Evolutionary conservation across 1,140 invertebrate species (phyloP).

Genomic region (Drosophila prosaltans): DNA sequence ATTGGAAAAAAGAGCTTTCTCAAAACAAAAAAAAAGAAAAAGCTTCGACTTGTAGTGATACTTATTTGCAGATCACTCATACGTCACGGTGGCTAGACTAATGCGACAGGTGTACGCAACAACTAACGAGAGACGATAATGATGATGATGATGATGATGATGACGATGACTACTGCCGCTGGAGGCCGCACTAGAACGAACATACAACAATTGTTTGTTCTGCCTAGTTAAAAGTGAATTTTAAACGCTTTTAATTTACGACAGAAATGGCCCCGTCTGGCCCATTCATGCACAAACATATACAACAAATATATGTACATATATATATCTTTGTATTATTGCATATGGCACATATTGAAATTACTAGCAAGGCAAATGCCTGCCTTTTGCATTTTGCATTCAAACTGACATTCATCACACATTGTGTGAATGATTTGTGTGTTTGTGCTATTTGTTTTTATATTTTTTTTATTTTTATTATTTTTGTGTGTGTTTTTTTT

Average conservation of each 20-base stretch:
- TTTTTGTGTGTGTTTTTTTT: background rate
- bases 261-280: conserved; percentile 53
- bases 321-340: too few species aligned
- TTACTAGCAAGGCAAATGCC: too few species aligned
- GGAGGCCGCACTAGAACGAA: conserved; percentile 16
- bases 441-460: too few species aligned
- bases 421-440: too few species aligned
- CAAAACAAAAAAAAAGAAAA: background rate
- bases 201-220: conserved; percentile 30
- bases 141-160: too few species aligned
- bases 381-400: too few species aligned
- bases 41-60: background rate
- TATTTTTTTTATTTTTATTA: too few species aligned
- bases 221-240: conserved; percentile 27
- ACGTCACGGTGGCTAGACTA: conserved; percentile 31
- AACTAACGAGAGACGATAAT: too few species aligned
- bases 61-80: conserved; percentile 37
- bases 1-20: conserved; percentile 43
- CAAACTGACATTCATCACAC: too few species aligned
- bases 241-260: conserved; percentile 50
- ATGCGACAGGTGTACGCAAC: conserved; percentile 5
- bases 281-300: background rate
- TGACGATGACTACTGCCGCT: background rate
- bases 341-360: too few species aligned
- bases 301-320: too few species aligned